These are phyloP conservation scores for Tolmerus cingulatus DNA, from an alignment of 2,888 invertebrate species.

Conservation along the genomic window DNA sequence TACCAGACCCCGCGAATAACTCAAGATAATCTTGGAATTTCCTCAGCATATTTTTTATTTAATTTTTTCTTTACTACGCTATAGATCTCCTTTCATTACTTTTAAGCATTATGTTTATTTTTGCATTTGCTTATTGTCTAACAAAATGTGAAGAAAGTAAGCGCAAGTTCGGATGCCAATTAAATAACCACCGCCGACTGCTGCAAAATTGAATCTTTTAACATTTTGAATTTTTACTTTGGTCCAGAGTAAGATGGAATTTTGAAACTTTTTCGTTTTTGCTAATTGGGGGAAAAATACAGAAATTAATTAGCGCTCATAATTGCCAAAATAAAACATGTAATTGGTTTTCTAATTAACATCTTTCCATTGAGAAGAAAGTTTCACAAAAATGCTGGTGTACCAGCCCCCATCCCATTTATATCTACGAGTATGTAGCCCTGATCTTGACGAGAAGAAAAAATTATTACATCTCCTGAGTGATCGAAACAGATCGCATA, in stretches of 20 bases:
- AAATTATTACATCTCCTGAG: neutral
- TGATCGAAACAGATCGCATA: neutral
- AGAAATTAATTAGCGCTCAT: neutral
- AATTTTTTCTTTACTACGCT: neutral
- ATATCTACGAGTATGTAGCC: neutral
- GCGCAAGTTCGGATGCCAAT: neutral
- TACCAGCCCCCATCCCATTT: neutral
- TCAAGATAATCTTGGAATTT: neutral
- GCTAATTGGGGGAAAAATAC: neutral
- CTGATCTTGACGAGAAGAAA: neutral
- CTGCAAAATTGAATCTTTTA: neutral
- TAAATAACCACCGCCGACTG: neutral
- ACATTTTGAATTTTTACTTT: neutral
- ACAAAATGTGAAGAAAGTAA: neutral
- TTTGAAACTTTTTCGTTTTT: neutral
- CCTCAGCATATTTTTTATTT: neutral
- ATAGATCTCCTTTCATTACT: neutral
- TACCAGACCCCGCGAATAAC: neutral
- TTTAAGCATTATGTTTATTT: neutral
- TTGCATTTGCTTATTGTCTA: neutral
- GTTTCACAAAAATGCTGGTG: neutral
- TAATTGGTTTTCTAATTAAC: neutral
- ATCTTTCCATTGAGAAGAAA: neutral
- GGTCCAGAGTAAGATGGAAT: neutral
- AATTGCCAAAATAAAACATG: neutral